Evolutionary conservation across 2,797 vertebrate species (phyloP), one percentile per base, ranked within the genome.

Genomic region (Gymnodraco acuticeps): DNA sequence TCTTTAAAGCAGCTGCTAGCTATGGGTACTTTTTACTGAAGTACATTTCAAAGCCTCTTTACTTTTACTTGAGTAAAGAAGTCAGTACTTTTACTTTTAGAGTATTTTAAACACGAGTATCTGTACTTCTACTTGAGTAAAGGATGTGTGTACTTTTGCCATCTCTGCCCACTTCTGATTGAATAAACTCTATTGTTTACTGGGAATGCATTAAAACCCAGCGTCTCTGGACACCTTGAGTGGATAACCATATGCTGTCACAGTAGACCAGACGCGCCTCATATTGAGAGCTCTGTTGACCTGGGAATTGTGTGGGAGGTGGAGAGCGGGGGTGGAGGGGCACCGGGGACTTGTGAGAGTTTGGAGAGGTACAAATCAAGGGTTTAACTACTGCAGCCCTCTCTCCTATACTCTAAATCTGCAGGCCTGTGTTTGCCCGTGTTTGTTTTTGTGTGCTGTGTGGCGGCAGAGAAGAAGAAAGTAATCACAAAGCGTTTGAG

Each of bases 211-310:
- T 90, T 85, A 91, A 87, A 88, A 85, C 88, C 51, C 79, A 87
- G 83, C 76, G 86, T 91, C 90, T 91, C 78, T 51, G 86, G 91
- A 93, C 90, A 88, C 90, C 85, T 88, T 94, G 88, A 95, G 93
- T 92, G 94, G 93, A 94, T 95, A 95, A 95, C 93, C 95, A 95
- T 94, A 94, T 95, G 95, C 93, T 93, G 93, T 93, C 94, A 95
- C 90, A 91, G 90, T 85, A 93, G 91, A 93, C 93, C 92, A 94
- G 89, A 89, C 92, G 85, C 66, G 91, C 89, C 92, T 93, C 89
- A 91, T 91, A 92, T 93, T 89, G 91, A 91, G 93, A 88, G 91
- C 91, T 91, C 83, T 87, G 92, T 94, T 94, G 93, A 94, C 90
- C 90, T 95, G 94, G 93, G 95, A 95, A 93, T 92, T 92, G 93